Evolutionary conservation across 2,113 vertebrate genomes (phyloP).

Genomic region (Leptodactylus fuscus): DNA sequence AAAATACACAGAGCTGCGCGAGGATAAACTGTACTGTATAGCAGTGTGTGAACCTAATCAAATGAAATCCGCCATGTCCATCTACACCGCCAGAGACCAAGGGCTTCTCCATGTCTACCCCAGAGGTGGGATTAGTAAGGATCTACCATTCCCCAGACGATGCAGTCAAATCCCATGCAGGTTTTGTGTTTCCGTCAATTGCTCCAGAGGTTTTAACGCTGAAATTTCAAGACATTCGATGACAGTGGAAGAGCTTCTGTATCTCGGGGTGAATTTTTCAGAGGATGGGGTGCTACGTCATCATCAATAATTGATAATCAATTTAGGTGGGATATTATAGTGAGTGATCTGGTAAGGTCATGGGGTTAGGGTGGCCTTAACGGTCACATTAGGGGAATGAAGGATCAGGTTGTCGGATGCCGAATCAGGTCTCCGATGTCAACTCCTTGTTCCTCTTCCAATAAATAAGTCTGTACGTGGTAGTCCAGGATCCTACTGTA

Average conservation of each 20-base stretch:
- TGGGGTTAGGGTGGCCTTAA: too few relatives aligned
- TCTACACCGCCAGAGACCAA: neutral
- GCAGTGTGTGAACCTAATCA: constrained; percentile 28
- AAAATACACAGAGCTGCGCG: neutral
- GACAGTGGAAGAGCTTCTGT: too few relatives aligned
- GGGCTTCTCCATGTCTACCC: neutral
- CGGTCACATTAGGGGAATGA: too few relatives aligned
- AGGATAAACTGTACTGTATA: constrained; percentile 22
- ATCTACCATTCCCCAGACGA: neutral
- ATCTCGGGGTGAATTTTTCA: neutral
- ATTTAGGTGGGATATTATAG: too few relatives aligned
- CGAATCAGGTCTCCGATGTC: too few relatives aligned
- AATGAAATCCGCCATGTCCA: constrained; percentile 11
- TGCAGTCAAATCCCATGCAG: neutral
- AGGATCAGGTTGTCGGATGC: too few relatives aligned
- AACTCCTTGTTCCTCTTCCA: too few relatives aligned
- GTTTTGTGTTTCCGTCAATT: constrained; percentile 33
- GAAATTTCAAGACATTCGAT: neutral
- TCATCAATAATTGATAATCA: too few relatives aligned
- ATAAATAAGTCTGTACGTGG: too few relatives aligned
- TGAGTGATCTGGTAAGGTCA: neutral
- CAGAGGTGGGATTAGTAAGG: constrained; percentile 30
- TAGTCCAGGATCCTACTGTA: too few relatives aligned
- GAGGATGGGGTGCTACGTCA: neutral
- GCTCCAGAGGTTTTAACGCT: neutral